Base-by-base conservation (phyloP, 2,888 invertebrate genomes). In the Hypsopygia costalis region DNA sequence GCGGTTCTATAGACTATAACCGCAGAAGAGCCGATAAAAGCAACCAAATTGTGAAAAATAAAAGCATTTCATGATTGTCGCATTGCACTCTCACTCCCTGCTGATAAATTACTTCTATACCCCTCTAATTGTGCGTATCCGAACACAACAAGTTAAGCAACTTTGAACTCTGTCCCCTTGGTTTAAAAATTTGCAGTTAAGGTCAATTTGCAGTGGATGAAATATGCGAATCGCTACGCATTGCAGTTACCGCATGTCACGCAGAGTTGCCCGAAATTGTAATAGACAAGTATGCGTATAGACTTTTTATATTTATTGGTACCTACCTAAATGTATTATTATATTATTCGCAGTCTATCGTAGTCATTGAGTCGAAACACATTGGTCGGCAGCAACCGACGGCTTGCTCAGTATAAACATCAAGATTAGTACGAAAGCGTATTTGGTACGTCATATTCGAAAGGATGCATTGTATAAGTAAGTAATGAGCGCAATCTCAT, bases 41-140 rank as follows among this genome's bases (percentile, higher is more conserved):
- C 57, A 65, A 54, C 53, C 57, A 55, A 62, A 60, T 55, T 51
- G 63, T 67, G 30, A 80, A 79, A 80, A 81, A 85, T 85, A 83
- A 85, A 82, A 85, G 85, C 81, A 74, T 83, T 82, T 76, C 68
- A 75, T 76, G 79, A 82, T 82, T 79, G 80, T 76, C 59, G 68
- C 57, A 47, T 68, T 47, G 43, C 54, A 53, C 57, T 46, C 55
- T 54, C 48, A 47, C 52, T 55, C 51, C 63, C 62, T 52, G 52
- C 60, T 67, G 68, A 70, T 57, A 51, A 63, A 65, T 52, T 47
- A 40, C 55, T 43, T 49, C 54, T 52, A 52, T 51, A 38, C 52
- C 52, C 55, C 63, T 56, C 63, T 75, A 73, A 76, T 74, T 74
- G 66, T 62, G 65, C 22, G 36, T 37, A 31, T 37, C 36, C n/a